Base-by-base conservation (phyloP, 2,113 vertebrate genomes). In the Acanthisitta chloris region DNA sequence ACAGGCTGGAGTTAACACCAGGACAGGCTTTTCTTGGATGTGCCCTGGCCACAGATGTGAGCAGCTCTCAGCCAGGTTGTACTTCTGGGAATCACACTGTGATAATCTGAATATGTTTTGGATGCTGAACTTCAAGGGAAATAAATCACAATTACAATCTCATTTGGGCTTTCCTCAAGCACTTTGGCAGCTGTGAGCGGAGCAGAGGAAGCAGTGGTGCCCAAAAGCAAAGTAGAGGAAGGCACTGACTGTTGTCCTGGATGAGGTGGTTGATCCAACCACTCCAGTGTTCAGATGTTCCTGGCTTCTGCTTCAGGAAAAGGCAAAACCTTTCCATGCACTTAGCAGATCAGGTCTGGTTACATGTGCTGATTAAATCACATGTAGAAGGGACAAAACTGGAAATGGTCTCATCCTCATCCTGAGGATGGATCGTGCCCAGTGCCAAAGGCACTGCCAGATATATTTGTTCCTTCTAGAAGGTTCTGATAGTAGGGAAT, bases 141-240 rank as follows among this genome's bases (percentile, higher is more conserved):
- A 95, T 88, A 65, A 94, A 94, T 88, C 90, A 84, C 79, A 92
- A 76, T 72, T 85, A 94, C 85, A 86, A 58, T 26, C 87, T 83
- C 86, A 21, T 84, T 52, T 74, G 86, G 89, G 90, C 54, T 67
- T 31, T 51, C 15, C 77, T 82, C 48, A 49, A 59, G 82, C 70
- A 17, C 13, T 64, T 91, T 4, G 0, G 83, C 94, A 94, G 80
- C 88, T 86, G 87, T 0, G 3, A 52, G 78, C 2, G 11, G 59
- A 59, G 49, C 45, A 34, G 70, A 52, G 74, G 58, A 55, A 76
- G 81, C 70, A 25, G 58, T 29, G 2, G 12, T 51, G 80, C 76
- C 79, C 86, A 71, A 9, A 81, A 9, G 42, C 62, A 19, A 57
- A 52, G 66, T 78, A 51, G 49, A 61, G 48, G 7, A 61, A 49